Evolutionary conservation across 2,888 invertebrate genomes (phyloP), one percentile per base, ranked within the genome.

Genomic region (Pterobdella sp.): DNA sequence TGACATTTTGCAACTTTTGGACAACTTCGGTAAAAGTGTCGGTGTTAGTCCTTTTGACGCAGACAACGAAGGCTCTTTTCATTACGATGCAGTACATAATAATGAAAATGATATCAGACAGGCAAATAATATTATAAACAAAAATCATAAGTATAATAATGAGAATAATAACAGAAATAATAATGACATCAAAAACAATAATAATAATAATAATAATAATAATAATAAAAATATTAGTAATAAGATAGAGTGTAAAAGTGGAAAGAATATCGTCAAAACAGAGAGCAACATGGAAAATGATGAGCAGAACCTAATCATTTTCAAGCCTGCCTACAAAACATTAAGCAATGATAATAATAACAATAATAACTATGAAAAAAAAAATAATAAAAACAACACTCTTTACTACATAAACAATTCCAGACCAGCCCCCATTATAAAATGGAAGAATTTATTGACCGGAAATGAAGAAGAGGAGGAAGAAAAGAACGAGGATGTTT

Each of bases 331-430:
- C n/a, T 56, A 56, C 60, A 56, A 22, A 56, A 56, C 60, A 22
- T 3, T 3, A 22, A 56, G 26, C 60, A 56, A 56, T 26, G 26
- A 56, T 22, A 56, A 56, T 3, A 56, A 56, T 26, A 56, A 56
- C 60, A 56, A 56, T 22, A 56, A 18, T 3, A 56, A 56, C 60
- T 26, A 56, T 26, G 26, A 56, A 4, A 56, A 56, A 4, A 56
- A 18, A 56, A 56, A 56, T 22, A 56, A 56, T 22, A 56, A 56
- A 4, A 56, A 56, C 7, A n/a, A 56, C n/a, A n/a, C n/a, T 3
- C n/a, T 22, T 56, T 56, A 52, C 32, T 49, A 69, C 52, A 69
- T 69, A 14, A 69, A 69, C 42, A 69, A 26, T 69, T 69, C 69
- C 7, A 42, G 49, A 52, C n/a, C 52, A 32, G 69, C 69, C 29